Evolutionary conservation across 2,113 vertebrate species (phyloP), one percentile per base, ranked within the genome.

Genomic region (Cavia aperea): DNA sequence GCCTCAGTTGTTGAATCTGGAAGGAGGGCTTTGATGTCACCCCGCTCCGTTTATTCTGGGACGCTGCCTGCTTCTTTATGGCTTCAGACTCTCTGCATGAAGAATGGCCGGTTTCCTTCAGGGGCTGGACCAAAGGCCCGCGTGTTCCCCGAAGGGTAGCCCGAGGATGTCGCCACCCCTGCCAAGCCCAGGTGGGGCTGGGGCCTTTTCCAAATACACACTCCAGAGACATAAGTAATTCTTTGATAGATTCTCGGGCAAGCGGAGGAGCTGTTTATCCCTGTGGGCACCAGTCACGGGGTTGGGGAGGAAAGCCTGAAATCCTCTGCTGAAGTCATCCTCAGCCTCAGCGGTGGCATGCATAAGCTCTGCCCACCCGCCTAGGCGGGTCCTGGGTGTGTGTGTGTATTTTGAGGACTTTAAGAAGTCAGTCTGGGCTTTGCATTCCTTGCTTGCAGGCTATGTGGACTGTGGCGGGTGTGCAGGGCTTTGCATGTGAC

Each of bases 21-120:
- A 97, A 95, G 96, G 97, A 97, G 87, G 96, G 89, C 97, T 98
- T 98, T 98, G 97, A 98, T 98, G 97, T 98, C 97, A 96, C 96
- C 93, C 92, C 7, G 94, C 87, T 97, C 96, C 97, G 96, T 98
- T 98, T 98, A 97, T 96, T 97, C 97, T 98, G 97, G 98, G 98
- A 97, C 87, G 92, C 93, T 98, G 97, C 97, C 97, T 97, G 70
- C 96, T 94, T 94, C 97, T 96, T 96, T 95, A 96, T 83, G 97
- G 97, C 95, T 96, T 81, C 95, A 90, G 97, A 90, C 90, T 95
- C 96, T 96, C 95, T 82, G 1, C 96, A 68, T 92, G 97, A 97
- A 97, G 97, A 96, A 96, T 94, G 96, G 96, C 97, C 56, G 92
- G 91, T 96, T 90, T 89, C 96, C 97, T 97, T 94, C 95, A 89